Evolutionary conservation across 2,113 vertebrate species (phyloP), one percentile per base, ranked within the genome.

Genomic region (Pionites leucogaster): DNA sequence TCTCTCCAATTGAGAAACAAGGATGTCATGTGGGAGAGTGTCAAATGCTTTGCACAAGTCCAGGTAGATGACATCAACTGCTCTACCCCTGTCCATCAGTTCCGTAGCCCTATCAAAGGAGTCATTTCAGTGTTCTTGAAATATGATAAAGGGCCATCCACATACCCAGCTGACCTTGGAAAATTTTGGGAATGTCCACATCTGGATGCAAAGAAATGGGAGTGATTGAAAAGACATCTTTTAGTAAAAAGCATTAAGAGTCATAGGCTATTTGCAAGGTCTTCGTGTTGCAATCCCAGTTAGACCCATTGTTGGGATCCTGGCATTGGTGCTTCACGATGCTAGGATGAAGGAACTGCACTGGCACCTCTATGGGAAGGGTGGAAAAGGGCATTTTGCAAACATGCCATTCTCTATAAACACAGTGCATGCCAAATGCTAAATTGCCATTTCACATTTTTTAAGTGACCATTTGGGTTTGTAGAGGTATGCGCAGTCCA

Each of bases 181-280:
- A 94, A 86, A 41, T 77, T 68, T 62, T 17, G 19, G 64, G 9
- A 64, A 60, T 37, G 81, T 31, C 70, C 29, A 7, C 33, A 14
- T 47, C 25, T 39, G 35, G 39, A 27, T 49, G 60, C 0, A 0
- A 64, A 50, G 69, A 68, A 55, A 60, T 0, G 3, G 0, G 3
- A 60, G 39, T 57, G 82, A 81, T 55, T 39, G 42, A 76, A 70
- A 81, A 74, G 60, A 33, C 5, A 0, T 60, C 33, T 78, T 90
- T 74, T 83, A 88, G 77, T 86, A 76, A 88, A 77, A 71, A 86
- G 14, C 27, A 28, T 65, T 62, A 53, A 62, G 31, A 71, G 52
- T 65, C 57, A 29, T 7, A 53, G 41, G 82, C 1, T 1, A 53
- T 69, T 55, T 23, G 52, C 39, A 39, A 35, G 50, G 19, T 47